A percentile compares a stretch with the other conserved stretches of the same genome.
Evolutionary conservation across 2,888 invertebrate species (phyloP).

Genomic region (Volucella inanis): DNA sequence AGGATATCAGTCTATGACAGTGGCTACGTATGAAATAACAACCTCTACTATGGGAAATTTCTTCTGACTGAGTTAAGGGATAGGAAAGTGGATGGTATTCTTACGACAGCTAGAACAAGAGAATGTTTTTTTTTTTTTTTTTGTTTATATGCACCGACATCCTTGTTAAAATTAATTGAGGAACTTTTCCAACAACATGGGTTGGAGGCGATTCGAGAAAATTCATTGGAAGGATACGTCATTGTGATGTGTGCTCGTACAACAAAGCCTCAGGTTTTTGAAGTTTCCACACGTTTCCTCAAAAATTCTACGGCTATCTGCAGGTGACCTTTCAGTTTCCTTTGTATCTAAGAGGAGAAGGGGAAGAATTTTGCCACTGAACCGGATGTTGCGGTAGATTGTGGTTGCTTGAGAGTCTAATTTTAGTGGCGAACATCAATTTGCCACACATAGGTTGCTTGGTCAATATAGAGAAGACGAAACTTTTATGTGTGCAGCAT

Average conservation of each 20-base stretch:
- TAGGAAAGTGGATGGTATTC: not conserved
- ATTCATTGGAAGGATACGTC: constrained; percentile 58
- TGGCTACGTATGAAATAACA: not conserved
- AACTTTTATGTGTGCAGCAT: not conserved
- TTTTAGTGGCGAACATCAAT: constrained; percentile 8
- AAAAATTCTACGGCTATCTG: not conserved
- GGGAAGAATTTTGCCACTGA: not conserved
- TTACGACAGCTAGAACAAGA: constrained; percentile 11
- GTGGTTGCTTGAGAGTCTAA: constrained; percentile 22
- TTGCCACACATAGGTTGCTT: not conserved
- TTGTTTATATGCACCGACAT: constrained; percentile 51
- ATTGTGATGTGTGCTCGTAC: constrained; percentile 50
- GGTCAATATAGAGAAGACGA: not conserved
- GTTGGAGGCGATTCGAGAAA: constrained; percentile 48
- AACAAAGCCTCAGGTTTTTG: constrained; percentile 58
- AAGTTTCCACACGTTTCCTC: constrained; percentile 42
- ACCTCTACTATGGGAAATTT: no score
- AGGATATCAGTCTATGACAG: constrained; percentile 37
- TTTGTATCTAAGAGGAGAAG: not conserved
- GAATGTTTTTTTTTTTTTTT: constrained; percentile 53
- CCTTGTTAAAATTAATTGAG: constrained; percentile 72
- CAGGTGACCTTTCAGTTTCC: no score
- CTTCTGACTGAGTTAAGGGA: no score
- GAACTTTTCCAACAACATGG: constrained; percentile 67
- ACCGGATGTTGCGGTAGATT: constrained; percentile 34